Base-by-base conservation (phyloP, 2,113 vertebrate species). In the rabbit (Oryctolagus cuniculus) region DNA sequence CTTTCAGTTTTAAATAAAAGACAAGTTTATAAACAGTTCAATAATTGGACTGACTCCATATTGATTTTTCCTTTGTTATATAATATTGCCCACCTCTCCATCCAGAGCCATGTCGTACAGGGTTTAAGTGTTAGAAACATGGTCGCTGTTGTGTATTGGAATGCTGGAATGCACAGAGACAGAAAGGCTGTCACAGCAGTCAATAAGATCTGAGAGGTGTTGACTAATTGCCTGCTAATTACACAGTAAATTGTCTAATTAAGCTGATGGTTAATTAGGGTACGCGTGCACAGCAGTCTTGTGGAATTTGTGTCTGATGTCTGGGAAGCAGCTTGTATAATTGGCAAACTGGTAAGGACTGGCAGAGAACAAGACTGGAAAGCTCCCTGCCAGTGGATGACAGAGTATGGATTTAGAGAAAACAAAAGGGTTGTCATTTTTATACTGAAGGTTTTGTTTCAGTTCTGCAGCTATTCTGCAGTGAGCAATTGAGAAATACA, bases 201-300 rank as follows among this genome's bases (percentile, higher is more conserved):
- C 98, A 99, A 98, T 98, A 98, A 98, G 98, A 99, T 99, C 99
- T 99, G 99, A 99, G 99, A 99, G 98, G 98, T 99, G 98, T 99
- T 98, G 99, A 98, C 99, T 99, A 99, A 99, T 99, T 99, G 98
- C 98, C 98, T 99, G 98, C 99, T 99, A 99, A 99, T 99, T 99
- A 99, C 99, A 99, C 98, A 99, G 98, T 99, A 99, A 99, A 99
- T 99, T 99, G 99, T 99, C 99, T 99, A 99, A 99, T 99, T 99
- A 99, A 99, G 99, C 98, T 98, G 98, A 98, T 98, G 98, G 99
- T 99, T 99, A 99, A 99, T 99, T 99, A 99, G 99, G 98, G 98
- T 98, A 98, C 96, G 98, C 99, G 99, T 94, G 98, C 99, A 99
- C 99, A 99, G 98, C 99, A 99, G 98, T 99, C 98, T 99, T 98